Base-by-base conservation (phyloP, 92 coral and sea anemone genomes). In the Palythoa grandiflora region DNA sequence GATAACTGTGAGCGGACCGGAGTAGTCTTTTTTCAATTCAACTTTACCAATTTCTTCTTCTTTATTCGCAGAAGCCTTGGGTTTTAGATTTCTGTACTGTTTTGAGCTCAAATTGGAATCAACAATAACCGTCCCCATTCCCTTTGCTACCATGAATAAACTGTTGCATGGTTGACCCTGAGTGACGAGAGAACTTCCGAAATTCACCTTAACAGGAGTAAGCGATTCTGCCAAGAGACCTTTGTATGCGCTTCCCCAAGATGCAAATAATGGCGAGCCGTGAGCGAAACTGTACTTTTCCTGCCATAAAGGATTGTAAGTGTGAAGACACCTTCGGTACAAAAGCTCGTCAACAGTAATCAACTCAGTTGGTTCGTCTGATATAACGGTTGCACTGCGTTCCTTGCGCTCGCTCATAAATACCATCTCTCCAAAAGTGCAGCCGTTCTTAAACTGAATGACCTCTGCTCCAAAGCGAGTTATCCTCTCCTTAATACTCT, bases 351-450 rank as follows among this genome's bases (percentile, higher is more conserved):
- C 92, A 8, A 97, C 91, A 36, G 91, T 88, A 47, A 97, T 86
- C 5, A 97, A 79, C 8, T 91, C 88, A 1, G 96, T 89, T 15
- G 87, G 73, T 66, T 97, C 99, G 84, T 97, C 98, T 17, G 99
- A 94, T 13, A 97, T 91, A 28, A 91, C 95, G 0, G 99, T 95
- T 14, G 99, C 98, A 75, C 91, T 97, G 83, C 99, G 94, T 60
- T 97, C 98, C 73, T 89, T 93, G 52, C 91, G 89, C 35, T 88
- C 91, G 78, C 95, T 87, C 89, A 86, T 85, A 84, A 95, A 86
- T 12, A 94, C 96, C 74, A 94, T 80, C 74, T 97, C 99, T 21
- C 99, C 99, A 79, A 97, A 97, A 78, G 90, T 92, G 44, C 94
- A 89, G 19, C 99, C 99, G 54, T 92, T 84, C 39, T 86, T 95